Base-by-base conservation (phyloP, 2,797 vertebrate genomes). In the Discoglossus pictus region DNA sequence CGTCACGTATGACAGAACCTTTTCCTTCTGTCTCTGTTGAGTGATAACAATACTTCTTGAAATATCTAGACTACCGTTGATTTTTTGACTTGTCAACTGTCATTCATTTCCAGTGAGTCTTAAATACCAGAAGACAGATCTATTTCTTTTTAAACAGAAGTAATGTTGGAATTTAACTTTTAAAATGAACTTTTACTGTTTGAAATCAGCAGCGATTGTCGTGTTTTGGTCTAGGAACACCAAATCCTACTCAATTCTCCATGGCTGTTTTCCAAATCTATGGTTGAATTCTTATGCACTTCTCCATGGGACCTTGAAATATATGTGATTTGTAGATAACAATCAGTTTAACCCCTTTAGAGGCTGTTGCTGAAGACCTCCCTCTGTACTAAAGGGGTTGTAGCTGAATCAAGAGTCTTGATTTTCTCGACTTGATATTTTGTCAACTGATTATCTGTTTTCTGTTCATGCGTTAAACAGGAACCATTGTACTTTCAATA, bases 161-260 rank as follows among this genome's bases (percentile, higher is more conserved):
- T 42, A 8, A 17, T 51, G 13, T 20, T 38, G 52, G 13, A 36
- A 10, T 54, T 21, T 47, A n/a, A 20, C 15, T 61, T 61, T 61
- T 54, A 13, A 6, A 52, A 55, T 17, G 20, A 56, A 61, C 39
- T 61, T 35, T 44, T 2, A 43, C n/a, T 7, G 12, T 55, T 31
- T 56, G 13, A n/a, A 58, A 18, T 71, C 60, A 58, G 44, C 51
- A 20, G 61, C 42, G 53, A 71, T 51, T 65, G 68, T 65, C 36
- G 31, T 38, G 12, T 71, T 40, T 71, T 39, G 60, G 35, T 44
- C 60, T 59, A 63, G 44, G 25, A 54, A 51, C 60, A 58, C 44
- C 61, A 64, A 59, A 70, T 56, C 48, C 42, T 24, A 25, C 60
- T 56, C 24, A 36, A 48, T 51, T 51, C 55, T 59, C 36, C 55